phyloP scores from a whole-genome alignment of 2,113 vertebrate genomes.

The Rhegmatorhina hoffmannsi region DNA sequence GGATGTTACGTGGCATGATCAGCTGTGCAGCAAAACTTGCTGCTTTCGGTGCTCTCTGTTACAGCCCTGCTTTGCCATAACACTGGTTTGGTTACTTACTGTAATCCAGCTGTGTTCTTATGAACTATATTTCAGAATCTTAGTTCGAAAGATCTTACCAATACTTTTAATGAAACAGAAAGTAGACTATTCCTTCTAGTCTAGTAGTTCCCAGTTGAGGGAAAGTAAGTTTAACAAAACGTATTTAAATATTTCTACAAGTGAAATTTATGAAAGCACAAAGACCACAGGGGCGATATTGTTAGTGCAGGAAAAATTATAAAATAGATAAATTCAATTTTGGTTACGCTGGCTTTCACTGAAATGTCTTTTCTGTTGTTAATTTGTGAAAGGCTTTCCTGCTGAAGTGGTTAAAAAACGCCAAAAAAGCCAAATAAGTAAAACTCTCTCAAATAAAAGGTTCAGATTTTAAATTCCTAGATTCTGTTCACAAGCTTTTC shows the following conservation, averaged over 20 bases:
- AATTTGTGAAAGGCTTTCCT: not conserved
- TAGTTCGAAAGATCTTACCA: not conserved
- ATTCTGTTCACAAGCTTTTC: not conserved
- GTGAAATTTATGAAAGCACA: not conserved
- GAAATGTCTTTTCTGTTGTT: not conserved
- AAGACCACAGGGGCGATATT: not conserved
- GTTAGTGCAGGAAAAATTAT: not conserved
- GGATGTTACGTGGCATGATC: not conserved
- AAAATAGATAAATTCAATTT: not conserved
- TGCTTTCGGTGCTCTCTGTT: not conserved
- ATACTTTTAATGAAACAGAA: not conserved
- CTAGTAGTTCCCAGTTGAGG: not conserved
- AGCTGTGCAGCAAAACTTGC: not conserved
- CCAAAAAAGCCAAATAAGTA: not conserved
- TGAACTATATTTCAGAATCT: not conserved
- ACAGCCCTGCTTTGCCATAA: not conserved
- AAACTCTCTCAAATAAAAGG: not conserved
- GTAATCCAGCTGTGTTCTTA: not conserved
- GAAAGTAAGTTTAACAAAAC: not conserved
- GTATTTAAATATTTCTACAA: not conserved
- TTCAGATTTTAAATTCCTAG: not conserved
- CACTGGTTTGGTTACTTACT: not conserved
- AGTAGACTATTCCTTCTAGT: not conserved
- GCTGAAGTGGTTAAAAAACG: not conserved
- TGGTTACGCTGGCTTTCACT: not conserved